phyloP scores from a whole-genome alignment of 1,140 invertebrate genomes.

The Adoxophyes honmai region DNA sequence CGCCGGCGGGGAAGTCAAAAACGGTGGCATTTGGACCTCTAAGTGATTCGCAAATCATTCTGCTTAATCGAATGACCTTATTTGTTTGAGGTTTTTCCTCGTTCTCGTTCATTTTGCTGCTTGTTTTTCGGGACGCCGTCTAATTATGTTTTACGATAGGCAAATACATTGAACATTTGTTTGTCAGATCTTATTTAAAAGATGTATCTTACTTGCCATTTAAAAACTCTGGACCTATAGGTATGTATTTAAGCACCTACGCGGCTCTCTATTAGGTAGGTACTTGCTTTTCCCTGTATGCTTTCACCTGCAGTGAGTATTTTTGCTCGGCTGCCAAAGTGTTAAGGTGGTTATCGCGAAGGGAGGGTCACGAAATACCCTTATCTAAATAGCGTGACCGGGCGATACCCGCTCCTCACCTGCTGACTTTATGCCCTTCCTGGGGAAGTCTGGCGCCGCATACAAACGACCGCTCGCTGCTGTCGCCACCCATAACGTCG shows the following conservation, averaged over 20 bases:
- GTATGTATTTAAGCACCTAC: too few species aligned
- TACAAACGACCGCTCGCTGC: slow-evolving; percentile 51
- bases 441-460: slow-evolving; percentile 41
- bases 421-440: slow-evolving; percentile 58
- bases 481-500: slow-evolving; percentile 35
- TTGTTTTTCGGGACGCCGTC: neutral
- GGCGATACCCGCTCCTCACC: slow-evolving; percentile 46
- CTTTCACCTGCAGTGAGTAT: neutral
- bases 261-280: too few species aligned
- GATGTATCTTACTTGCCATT: too few species aligned
- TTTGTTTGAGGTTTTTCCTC: slow-evolving; percentile 50
- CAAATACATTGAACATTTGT: too few species aligned
- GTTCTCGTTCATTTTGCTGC: slow-evolving; percentile 29
- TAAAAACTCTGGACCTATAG: too few species aligned
- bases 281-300: too few species aligned
- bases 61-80: slow-evolving; percentile 64
- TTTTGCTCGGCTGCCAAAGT: slow-evolving; percentile 6
- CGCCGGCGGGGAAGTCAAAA: slow-evolving; percentile 51
- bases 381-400: slow-evolving; percentile 61
- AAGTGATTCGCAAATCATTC: slow-evolving; percentile 70
- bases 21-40: slow-evolving; percentile 63
- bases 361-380: slow-evolving; percentile 41
- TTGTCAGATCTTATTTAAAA: too few species aligned
- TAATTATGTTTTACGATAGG: neutral
- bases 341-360: slow-evolving; percentile 33